Evolutionary conservation across 2,797 vertebrate genomes (phyloP), one percentile per base, ranked within the genome.

Genomic region (Lepilemur ruficaudatus): DNA sequence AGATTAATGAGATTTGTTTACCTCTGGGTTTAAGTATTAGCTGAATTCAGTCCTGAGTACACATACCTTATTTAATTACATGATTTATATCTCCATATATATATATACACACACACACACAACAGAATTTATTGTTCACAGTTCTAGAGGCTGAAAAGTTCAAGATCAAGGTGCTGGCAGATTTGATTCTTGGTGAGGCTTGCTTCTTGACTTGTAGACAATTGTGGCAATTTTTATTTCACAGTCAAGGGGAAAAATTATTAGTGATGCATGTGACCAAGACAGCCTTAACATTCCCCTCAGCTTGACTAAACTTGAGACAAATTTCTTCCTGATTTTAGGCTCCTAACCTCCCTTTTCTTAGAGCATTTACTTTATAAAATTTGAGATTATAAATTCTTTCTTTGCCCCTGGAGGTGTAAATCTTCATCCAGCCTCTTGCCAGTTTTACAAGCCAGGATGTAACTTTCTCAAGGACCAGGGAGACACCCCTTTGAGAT

Each of bases 391-490:
- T 89, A 7, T 81, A 93, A 87, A 93, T 92, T 95, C 43, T 84
- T 70, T 78, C 80, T 75, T 35, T 85, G 15, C 18, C 15, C 50
- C 82, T 91, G 65, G 23, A 85, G 32, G 46, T 46, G 8, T 57
- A 95, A 95, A 95, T 94, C 38, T 80, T 93, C 69, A 70, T 48
- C 46, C 84, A 89, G 35, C 9, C 32, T 79, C 38, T 92, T 83
- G 59, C 55, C 35, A 86, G 67, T 61, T 97, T 91, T 72, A 91
- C 17, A 38, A 89, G 48, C 52, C 22, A 28, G 75, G 69, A 94
- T 38, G 15, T 95, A 38, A 38, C 69, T 89, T 95, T 94, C 89
- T 93, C 79, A 82, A 97, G 72, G 78, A 93, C 55, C 90, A 65
- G 63, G 11, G 72, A 95, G 67, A 76, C 72, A 94, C 72, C 38